phyloP scores from a whole-genome alignment of 2,113 vertebrate genomes.

The Dicentrarchus labrax region DNA sequence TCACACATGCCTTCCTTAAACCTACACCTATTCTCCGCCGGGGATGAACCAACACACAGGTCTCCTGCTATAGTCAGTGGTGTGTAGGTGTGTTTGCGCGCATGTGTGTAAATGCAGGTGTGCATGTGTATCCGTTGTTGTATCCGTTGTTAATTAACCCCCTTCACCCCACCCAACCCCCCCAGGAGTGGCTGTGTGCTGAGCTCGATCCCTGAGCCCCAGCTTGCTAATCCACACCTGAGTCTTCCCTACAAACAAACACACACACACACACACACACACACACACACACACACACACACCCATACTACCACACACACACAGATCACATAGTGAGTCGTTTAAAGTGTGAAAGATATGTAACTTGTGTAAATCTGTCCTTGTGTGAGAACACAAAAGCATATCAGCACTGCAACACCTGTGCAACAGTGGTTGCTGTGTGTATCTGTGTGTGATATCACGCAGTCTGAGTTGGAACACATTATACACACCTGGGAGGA shows the following conservation, averaged over 20 bases:
- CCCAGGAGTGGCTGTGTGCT: conserved; percentile 62
- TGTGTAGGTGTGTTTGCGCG: conserved; percentile 41
- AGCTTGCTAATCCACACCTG: conserved; percentile 80
- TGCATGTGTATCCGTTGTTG: conserved; percentile 63
- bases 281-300: conserved; percentile 12
- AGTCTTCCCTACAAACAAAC: conserved; percentile 40
- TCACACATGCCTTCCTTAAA: conserved; percentile 51
- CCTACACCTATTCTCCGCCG: conserved; percentile 41
- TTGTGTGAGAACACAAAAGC: conserved; percentile 67
- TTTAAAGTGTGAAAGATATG: conserved; percentile 67
- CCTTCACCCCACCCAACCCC: conserved; percentile 64
- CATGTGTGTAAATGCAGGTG: conserved; percentile 13
- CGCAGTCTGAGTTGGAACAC: conserved; percentile 55
- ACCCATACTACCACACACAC: conserved; percentile 5
- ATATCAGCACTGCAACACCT: conserved; percentile 76
- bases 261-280: conserved; percentile 32
- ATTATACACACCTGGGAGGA: conserved; percentile 67
- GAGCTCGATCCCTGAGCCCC: conserved; percentile 72
- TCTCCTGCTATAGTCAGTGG: conserved; percentile 16
- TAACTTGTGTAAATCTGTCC: conserved; percentile 56
- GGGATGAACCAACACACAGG: conserved; percentile 46
- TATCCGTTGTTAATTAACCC: conserved; percentile 82
- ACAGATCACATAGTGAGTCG: conserved; percentile 39
- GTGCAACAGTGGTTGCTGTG: conserved; percentile 52
- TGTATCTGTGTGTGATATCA: conserved; percentile 62